phyloP scores from a whole-genome alignment of 1,140 invertebrate genomes.

The Drosophila setifemur region DNA sequence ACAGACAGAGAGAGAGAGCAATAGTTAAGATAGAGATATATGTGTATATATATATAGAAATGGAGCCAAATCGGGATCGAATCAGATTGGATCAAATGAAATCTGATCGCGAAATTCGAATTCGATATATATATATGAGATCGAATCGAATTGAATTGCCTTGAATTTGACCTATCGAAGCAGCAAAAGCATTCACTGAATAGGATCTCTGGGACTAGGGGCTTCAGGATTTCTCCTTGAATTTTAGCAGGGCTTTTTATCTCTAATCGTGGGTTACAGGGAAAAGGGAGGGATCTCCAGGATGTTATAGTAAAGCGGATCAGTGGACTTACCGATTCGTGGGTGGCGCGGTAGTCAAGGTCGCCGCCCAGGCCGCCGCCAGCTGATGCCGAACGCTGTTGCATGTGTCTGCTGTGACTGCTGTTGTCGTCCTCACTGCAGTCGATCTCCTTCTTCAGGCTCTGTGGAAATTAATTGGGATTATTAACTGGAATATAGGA shows the following conservation, averaged over 20 bases:
- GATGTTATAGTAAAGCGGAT: background rate
- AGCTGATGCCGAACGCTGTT: slow-evolving; percentile 84
- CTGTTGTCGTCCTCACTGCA: slow-evolving; percentile 89
- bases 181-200: slow-evolving; percentile 79
- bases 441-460: slow-evolving; percentile 93
- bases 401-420: slow-evolving; percentile 80
- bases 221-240: too few relatives aligned
- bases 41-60: slow-evolving; percentile 24
- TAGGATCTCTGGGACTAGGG: slow-evolving; percentile 16
- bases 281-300: background rate
- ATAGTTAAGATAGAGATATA: slow-evolving; percentile 55
- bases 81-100: slow-evolving; percentile 46
- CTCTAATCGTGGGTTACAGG: background rate
- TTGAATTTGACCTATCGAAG: slow-evolving; percentile 62
- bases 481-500: background rate
- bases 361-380: slow-evolving; percentile 90
- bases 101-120: slow-evolving; percentile 16
- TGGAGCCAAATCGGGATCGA: slow-evolving; percentile 45
- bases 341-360: slow-evolving; percentile 89
- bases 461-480: slow-evolving; percentile 85
- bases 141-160: too few relatives aligned
- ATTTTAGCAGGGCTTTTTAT: slow-evolving; percentile 18
- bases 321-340: slow-evolving; percentile 89
- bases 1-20: slow-evolving; percentile 44
- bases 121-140: slow-evolving; percentile 12